These are phyloP conservation scores for Chrysolina americana DNA, from an alignment of 2,888 invertebrate species.

Conservation along the genomic window DNA sequence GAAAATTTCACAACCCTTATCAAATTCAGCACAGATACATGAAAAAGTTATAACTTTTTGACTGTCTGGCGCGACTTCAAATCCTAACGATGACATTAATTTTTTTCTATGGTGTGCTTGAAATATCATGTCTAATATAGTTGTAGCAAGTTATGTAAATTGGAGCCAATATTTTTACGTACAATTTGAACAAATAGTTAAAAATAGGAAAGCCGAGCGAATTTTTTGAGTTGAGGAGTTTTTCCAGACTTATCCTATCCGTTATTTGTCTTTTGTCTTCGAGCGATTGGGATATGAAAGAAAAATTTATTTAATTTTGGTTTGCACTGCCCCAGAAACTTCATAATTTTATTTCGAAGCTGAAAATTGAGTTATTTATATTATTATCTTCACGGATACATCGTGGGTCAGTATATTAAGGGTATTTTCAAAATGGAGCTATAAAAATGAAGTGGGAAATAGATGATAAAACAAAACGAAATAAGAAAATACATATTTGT, in stretches of 20 bases:
- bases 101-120: not conserved
- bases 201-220: not conserved
- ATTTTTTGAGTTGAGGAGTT: not conserved
- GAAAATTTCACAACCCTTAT: not conserved
- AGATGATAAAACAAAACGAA: too few relatives aligned
- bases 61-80: slow-evolving; percentile 1
- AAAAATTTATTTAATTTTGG: not conserved
- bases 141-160: not conserved
- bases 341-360: slow-evolving; percentile 1
- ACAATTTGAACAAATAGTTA: not conserved
- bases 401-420: too few relatives aligned
- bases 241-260: not conserved
- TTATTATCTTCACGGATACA: not conserved
- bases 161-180: too few relatives aligned
- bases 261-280: not conserved
- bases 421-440: too few relatives aligned
- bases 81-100: not conserved
- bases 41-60: slow-evolving; percentile 16
- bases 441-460: too few relatives aligned
- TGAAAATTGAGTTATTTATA: slow-evolving; percentile 1
- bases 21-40: not conserved
- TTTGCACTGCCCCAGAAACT: not conserved
- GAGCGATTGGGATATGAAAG: not conserved
- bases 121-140: slow-evolving; percentile 8
- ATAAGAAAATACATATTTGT: too few relatives aligned